A percentile compares a stretch with the other conserved stretches of the same genome.
Conservation (phyloP, 2,113 vertebrate species). For the Limnothrissa miodon region DNA sequence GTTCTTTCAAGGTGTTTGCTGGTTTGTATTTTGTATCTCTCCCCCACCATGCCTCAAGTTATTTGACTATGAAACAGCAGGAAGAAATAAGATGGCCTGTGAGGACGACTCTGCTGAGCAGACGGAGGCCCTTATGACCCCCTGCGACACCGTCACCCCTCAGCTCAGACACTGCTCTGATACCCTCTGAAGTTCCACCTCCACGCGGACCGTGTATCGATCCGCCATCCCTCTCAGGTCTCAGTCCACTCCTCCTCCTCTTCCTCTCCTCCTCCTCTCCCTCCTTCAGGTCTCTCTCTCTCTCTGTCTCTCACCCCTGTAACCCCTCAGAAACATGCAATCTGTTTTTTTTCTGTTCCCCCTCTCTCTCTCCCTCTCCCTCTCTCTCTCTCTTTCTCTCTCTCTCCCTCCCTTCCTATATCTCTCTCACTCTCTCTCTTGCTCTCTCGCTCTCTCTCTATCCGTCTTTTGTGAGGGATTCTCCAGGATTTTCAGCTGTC, state of each 20-base stretch:
- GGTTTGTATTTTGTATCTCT: neutral
- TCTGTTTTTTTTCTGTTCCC: too few relatives aligned
- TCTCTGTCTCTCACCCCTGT: neutral
- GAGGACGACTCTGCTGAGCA: neutral
- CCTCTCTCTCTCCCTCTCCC: neutral
- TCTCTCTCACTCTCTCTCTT: neutral
- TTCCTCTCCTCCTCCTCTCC: too few relatives aligned
- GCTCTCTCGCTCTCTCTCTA: neutral
- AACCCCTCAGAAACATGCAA: neutral
- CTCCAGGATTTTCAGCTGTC: constrained; percentile 1
- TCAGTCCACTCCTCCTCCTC: too few relatives aligned
- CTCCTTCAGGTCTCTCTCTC: neutral
- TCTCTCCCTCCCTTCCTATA: neutral
- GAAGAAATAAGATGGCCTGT: neutral
- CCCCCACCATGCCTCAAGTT: neutral
- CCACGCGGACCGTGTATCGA: neutral
- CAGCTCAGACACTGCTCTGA: neutral
- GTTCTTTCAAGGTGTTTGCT: neutral
- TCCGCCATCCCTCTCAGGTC: neutral
- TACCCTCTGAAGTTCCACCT: neutral
- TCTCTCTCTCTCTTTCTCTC: neutral
- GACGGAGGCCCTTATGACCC: neutral
- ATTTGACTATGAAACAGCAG: too few relatives aligned
- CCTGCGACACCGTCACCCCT: neutral
- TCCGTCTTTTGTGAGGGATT: neutral